These are phyloP conservation scores for Chitala chitala DNA, from an alignment of 2,113 vertebrate species.

Conservation along the genomic window DNA sequence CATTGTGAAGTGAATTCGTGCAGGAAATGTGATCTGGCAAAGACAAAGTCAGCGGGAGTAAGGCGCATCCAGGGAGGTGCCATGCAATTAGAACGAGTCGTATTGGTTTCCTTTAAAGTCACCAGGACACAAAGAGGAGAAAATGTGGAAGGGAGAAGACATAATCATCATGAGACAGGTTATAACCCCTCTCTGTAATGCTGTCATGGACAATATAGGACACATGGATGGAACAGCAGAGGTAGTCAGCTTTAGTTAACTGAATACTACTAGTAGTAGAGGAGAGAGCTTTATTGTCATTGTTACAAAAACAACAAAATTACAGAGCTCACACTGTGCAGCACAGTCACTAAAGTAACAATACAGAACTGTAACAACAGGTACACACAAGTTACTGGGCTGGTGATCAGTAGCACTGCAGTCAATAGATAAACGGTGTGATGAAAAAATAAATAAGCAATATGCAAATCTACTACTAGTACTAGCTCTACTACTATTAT, in stretches of 20 bases:
- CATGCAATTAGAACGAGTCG: constrained; percentile 66
- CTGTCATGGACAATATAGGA: not conserved
- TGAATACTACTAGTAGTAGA: not conserved
- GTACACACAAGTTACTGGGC: too few species aligned
- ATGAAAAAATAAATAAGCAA: too few species aligned
- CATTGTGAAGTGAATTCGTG: constrained; percentile 47
- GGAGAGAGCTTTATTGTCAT: not conserved
- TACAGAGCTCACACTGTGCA: too few species aligned
- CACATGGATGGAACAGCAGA: not conserved
- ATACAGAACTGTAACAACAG: too few species aligned
- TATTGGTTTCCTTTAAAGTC: constrained; percentile 68
- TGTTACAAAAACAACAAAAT: too few species aligned
- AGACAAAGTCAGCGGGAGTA: constrained; percentile 46
- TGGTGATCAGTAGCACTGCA: too few species aligned
- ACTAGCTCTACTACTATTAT: too few species aligned
- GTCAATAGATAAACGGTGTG: too few species aligned
- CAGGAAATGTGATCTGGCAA: constrained; percentile 55
- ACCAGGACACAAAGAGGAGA: constrained; percentile 57
- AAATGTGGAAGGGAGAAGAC: not conserved
- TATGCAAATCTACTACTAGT: too few species aligned
- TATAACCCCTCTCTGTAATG: not conserved
- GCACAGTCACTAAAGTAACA: too few species aligned
- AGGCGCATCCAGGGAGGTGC: constrained; percentile 55
- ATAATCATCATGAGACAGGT: not conserved
- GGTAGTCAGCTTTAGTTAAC: not conserved